Evolutionary conservation across 2,113 vertebrate species (phyloP).

Genomic region (Enhydra lutris): DNA sequence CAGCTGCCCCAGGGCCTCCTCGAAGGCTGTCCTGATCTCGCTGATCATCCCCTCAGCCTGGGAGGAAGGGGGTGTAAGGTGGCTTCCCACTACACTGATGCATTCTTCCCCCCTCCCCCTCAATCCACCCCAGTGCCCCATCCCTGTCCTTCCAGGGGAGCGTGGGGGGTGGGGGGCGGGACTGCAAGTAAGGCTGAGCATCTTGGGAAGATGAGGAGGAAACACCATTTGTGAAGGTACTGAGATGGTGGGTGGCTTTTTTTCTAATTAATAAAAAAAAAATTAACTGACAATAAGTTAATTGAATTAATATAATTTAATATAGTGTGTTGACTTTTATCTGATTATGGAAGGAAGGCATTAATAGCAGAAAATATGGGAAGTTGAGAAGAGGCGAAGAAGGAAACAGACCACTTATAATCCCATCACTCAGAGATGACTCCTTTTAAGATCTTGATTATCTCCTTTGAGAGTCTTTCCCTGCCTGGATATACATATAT

Average conservation of each 20-base stretch:
- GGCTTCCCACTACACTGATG: neutral
- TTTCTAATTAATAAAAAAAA: neutral
- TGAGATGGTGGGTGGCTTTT: neutral
- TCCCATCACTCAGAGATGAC: neutral
- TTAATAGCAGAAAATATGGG: neutral
- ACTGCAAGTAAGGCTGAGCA: neutral
- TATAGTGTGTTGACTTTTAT: neutral
- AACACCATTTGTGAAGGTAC: neutral
- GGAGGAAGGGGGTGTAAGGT: neutral
- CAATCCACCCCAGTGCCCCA: neutral
- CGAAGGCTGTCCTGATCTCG: conserved; percentile 92
- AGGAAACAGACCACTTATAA: neutral
- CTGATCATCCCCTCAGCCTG: conserved; percentile 98
- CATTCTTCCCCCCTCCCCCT: too few species aligned
- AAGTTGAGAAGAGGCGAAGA: neutral
- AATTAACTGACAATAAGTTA: neutral
- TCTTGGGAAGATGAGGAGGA: neutral
- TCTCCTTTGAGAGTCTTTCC: neutral
- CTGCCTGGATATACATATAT: neutral
- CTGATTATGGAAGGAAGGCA: neutral
- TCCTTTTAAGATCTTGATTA: conserved; percentile 19
- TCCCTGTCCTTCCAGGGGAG: neutral
- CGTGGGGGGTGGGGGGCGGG: neutral
- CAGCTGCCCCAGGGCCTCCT: conserved; percentile 88
- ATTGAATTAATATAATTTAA: conserved; percentile 20